phyloP scores from a whole-genome alignment of 2,888 invertebrate genomes.

The Brachynemurus nebulosus region DNA sequence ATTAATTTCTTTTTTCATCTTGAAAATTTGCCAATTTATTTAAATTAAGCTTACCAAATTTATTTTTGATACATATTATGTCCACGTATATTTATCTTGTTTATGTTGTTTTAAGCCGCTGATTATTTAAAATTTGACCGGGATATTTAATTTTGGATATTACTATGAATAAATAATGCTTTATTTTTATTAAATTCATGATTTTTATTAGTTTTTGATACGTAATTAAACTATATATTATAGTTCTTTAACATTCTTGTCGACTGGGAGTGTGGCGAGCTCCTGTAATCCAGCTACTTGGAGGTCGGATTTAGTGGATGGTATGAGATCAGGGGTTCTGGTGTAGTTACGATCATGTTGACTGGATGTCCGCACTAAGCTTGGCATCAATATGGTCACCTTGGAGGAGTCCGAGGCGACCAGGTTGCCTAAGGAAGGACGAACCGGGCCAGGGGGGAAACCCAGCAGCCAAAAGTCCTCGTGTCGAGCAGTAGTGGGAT shows the following conservation, averaged over 20 bases:
- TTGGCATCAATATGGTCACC: slow-evolving; percentile 90
- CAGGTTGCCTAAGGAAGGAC: slow-evolving; percentile 96
- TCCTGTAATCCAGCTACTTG: slow-evolving; percentile 98
- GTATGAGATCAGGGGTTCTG: slow-evolving; percentile 81
- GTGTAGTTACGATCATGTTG: slow-evolving; percentile 53
- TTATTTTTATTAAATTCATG: too few relatives aligned
- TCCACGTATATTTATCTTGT: too few relatives aligned
- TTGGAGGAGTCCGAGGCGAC: slow-evolving; percentile 67
- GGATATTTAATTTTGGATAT: too few relatives aligned
- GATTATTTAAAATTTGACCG: too few relatives aligned
- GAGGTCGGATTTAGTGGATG: slow-evolving; percentile 84
- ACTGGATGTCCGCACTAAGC: slow-evolving; percentile 95
- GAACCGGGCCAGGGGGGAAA: slow-evolving; percentile 98
- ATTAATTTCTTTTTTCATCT: too few relatives aligned
- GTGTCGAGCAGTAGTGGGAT: slow-evolving; percentile 98
- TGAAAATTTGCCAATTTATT: too few relatives aligned
- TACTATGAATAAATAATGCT: too few relatives aligned
- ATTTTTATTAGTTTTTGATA: too few relatives aligned
- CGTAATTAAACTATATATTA: slow-evolving; percentile 4
- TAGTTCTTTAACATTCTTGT: slow-evolving; percentile 1
- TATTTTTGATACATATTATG: too few relatives aligned
- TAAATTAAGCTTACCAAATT: too few relatives aligned
- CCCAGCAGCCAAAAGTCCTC: slow-evolving; percentile 99
- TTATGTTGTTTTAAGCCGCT: too few relatives aligned
- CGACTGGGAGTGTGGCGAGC: slow-evolving; percentile 88